Conservation (phyloP, 2,888 invertebrate genomes). For the Zygogramma bicolorata region DNA sequence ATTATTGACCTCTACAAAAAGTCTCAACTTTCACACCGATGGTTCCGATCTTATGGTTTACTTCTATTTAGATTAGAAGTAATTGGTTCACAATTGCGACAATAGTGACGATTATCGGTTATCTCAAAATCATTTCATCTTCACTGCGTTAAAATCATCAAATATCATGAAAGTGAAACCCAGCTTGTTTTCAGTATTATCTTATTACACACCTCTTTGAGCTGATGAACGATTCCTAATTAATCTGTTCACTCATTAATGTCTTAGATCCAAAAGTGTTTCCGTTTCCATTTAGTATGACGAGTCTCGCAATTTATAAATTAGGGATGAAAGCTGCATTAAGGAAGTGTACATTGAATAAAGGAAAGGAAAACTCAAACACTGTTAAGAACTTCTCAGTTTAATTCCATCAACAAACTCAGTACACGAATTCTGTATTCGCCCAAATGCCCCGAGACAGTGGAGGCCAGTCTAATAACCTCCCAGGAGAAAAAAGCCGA, state of each 20-base stretch:
- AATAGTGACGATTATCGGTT: no score
- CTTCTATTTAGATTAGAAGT: no score
- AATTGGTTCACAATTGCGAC: no score
- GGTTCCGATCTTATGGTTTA: no score
- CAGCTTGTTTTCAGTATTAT: neutral
- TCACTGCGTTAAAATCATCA: no score
- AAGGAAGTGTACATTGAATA: neutral
- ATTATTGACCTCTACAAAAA: no score
- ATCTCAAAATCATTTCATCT: no score
- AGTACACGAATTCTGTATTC: neutral
- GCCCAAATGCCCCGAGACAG: neutral
- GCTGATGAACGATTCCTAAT: neutral
- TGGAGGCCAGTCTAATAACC: neutral
- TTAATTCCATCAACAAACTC: neutral
- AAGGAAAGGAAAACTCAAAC: neutral
- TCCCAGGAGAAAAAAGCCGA: neutral
- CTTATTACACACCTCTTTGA: neutral
- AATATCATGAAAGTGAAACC: no score
- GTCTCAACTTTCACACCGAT: no score
- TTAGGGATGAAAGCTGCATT: neutral
- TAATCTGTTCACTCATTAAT: neutral
- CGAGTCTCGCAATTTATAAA: neutral
- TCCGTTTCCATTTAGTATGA: neutral
- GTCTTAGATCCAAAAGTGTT: neutral
- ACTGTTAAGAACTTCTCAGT: neutral